Evolutionary conservation across 2,888 invertebrate genomes (phyloP).

Genomic region (Lasiommata megera): DNA sequence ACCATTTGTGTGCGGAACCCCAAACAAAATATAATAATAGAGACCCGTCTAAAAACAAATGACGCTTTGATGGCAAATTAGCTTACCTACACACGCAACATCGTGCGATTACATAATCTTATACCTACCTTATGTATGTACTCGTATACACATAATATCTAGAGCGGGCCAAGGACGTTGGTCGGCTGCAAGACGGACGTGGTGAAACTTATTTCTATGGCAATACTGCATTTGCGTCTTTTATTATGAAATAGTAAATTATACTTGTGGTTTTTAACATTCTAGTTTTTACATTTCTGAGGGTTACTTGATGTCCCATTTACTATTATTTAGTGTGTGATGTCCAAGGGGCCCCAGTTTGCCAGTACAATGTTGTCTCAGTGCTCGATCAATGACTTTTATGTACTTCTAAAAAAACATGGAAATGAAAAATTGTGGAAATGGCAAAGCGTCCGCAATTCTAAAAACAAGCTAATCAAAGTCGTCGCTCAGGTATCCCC

Average conservation of each 20-base stretch:
- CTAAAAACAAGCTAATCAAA: too few species aligned
- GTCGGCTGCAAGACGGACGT: slow-evolving; percentile 17
- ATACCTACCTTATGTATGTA: slow-evolving; percentile 1
- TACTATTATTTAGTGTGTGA: too few species aligned
- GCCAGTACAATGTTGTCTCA: too few species aligned
- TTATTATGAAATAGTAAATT: slow-evolving; percentile 27
- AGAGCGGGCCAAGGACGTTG: slow-evolving; percentile 34
- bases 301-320: too few species aligned
- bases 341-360: too few species aligned
- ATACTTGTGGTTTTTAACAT: slow-evolving; percentile 4
- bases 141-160: slow-evolving; percentile 17
- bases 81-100: slow-evolving; percentile 1
- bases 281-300: too few species aligned
- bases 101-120: slow-evolving; percentile 21
- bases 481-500: too few species aligned
- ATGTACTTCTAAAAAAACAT: too few species aligned
- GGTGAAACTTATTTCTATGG: slow-evolving; percentile 26
- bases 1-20: too few species aligned
- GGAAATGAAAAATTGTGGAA: too few species aligned
- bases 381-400: too few species aligned
- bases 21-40: not conserved
- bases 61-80: not conserved
- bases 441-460: too few species aligned
- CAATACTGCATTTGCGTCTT: slow-evolving; percentile 21
- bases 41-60: not conserved